Evolutionary conservation across 1,140 invertebrate species (phyloP).

Genomic region (Drosophila prosaltans): DNA sequence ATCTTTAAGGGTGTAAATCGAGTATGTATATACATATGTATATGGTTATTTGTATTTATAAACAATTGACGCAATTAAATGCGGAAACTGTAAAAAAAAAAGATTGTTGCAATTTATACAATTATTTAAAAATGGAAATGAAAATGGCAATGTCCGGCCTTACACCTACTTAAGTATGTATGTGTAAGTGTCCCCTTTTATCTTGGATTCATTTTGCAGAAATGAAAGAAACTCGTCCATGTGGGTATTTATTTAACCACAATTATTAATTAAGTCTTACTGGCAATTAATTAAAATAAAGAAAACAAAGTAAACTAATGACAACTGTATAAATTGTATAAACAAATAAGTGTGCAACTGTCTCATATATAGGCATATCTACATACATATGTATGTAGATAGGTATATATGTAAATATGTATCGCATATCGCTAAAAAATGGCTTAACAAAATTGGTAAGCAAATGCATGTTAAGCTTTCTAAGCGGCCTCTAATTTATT

Average conservation of each 20-base stretch:
- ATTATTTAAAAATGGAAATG: background rate
- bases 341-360: conserved; percentile 16
- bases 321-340: conserved; percentile 5
- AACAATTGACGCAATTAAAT: conserved; percentile 1
- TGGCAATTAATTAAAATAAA: conserved; percentile 11
- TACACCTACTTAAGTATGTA: background rate
- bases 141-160: conserved; percentile 8
- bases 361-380: background rate
- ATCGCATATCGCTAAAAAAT: conserved; percentile 2
- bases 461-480: conserved; percentile 45
- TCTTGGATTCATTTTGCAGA: conserved; percentile 10
- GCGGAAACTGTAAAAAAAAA: conserved; percentile 2
- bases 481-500: conserved; percentile 67
- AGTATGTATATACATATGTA: no score
- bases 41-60: background rate
- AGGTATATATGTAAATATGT: background rate
- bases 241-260: background rate
- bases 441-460: conserved; percentile 48
- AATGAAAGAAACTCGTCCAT: background rate
- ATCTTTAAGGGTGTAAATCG: background rate
- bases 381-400: background rate
- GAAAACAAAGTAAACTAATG: background rate
- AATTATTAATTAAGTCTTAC: conserved; percentile 6
- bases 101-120: conserved; percentile 6
- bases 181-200: background rate